phyloP scores from a whole-genome alignment of 2,797 vertebrate species.

The Heliangelus exortis region DNA sequence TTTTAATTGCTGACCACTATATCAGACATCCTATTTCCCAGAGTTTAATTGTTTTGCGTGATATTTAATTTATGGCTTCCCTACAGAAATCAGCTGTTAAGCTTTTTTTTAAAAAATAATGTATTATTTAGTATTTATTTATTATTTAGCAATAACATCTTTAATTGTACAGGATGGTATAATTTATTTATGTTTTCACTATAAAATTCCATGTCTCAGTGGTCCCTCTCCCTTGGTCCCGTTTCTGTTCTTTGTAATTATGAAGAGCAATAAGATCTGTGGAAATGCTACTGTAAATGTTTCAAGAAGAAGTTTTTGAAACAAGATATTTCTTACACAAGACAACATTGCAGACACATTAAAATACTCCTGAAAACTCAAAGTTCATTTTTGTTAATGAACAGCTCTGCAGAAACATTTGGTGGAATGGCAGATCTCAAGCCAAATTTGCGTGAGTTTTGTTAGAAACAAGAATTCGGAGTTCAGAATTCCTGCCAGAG shows the following conservation, averaged over 20 bases:
- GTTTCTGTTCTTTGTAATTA: not conserved
- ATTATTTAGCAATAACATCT: constrained; percentile 69
- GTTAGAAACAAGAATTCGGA: not conserved
- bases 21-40: constrained; percentile 60
- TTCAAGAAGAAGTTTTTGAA: not conserved
- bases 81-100: constrained; percentile 67
- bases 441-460: not conserved
- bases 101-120: not conserved
- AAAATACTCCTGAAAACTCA: not conserved
- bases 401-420: not conserved
- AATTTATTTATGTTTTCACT: constrained; percentile 66
- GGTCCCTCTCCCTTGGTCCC: not conserved
- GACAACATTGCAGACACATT: not conserved
- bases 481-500: constrained; percentile 32
- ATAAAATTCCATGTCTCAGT: not conserved
- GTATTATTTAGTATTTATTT: constrained; percentile 71
- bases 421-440: not conserved
- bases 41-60: constrained; percentile 65
- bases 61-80: constrained; percentile 70
- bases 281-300: not conserved
- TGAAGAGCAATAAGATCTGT: not conserved
- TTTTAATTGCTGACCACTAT: constrained; percentile 69
- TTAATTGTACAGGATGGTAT: constrained; percentile 47
- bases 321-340: not conserved
- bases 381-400: not conserved